Evolutionary conservation across 2,888 invertebrate genomes (phyloP), one percentile per base, ranked within the genome.

Genomic region (Panzeria rudis): DNA sequence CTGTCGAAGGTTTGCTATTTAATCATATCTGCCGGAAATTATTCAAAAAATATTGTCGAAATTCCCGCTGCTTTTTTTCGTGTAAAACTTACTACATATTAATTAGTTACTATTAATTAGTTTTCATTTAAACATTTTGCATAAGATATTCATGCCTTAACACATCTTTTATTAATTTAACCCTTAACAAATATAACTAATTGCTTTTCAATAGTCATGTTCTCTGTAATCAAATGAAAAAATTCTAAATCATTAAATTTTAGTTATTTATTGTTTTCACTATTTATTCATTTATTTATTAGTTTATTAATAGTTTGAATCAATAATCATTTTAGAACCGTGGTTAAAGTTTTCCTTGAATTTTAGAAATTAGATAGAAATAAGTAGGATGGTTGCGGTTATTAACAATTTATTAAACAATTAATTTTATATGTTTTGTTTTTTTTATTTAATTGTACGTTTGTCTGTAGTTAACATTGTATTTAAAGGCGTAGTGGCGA

Each of bases 321-420:
- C 59, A 61, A 68, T 23, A 38, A 68, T 25, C 41, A 68, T 61
- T 50, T 66, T 38, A 73, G 59, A 59, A 59, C 13, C 73, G 50
- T 61, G 59, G 59, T 50, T 68, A 73, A 4, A 47, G n/a, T 72
- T 82, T 83, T 78, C 72, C 77, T 78, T 83, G 83, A 83, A 78
- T 78, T 61, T 78, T 77, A 52, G 44, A 78, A 44, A 75, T 81
- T 75, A 64, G n/a, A 44, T 64, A 35, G 17, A 68, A 80, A 69
- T 68, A 59, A 62, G 11, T 15, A 62, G 73, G 73, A 78, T 8
- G 61, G 59, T 52, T 83, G 83, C 56, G 64, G 78, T 44, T 54
- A 54, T 76, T 50, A 77, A 68, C 59, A 75, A 81, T 68, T 75
- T 75, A 81, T 69, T 81, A 69, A 81, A 47, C 38, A 64, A 80